These are phyloP conservation scores for human DNA, from an alignment of 2,113 vertebrate species.

Conservation along the genomic window DNA sequence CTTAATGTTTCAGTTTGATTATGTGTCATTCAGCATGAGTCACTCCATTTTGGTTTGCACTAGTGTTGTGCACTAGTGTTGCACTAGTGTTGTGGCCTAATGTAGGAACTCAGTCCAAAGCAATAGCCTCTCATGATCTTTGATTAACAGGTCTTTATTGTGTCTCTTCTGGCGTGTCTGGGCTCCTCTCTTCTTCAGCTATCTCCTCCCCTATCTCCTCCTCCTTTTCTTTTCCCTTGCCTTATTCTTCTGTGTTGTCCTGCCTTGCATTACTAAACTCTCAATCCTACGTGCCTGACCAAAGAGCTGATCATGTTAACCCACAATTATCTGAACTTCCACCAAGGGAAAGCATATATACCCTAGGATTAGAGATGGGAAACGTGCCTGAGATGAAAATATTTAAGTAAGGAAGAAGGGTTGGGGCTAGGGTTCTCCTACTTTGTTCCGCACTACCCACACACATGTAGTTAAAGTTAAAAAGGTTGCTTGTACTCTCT, in stretches of 20 bases:
- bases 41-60: not conserved
- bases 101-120: not conserved
- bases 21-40: not conserved
- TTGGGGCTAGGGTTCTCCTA: too few species aligned
- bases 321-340: not conserved
- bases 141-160: not conserved
- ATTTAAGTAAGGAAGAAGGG: not conserved
- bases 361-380: not conserved
- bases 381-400: not conserved
- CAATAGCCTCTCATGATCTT: not conserved
- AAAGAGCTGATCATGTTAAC: not conserved
- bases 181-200: not conserved
- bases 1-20: not conserved
- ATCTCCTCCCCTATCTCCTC: not conserved
- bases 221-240: not conserved
- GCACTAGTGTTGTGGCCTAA: not conserved
- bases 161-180: not conserved
- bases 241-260: not conserved
- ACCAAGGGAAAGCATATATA: not conserved
- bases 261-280: not conserved
- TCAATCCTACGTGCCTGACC: not conserved
- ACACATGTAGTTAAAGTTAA: not conserved
- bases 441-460: not conserved
- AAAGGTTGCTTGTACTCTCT: not conserved
- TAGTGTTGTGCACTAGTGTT: not conserved